Evolutionary conservation across 2,888 invertebrate species (phyloP).

Genomic region (Hirtodrosophila duncani): DNA sequence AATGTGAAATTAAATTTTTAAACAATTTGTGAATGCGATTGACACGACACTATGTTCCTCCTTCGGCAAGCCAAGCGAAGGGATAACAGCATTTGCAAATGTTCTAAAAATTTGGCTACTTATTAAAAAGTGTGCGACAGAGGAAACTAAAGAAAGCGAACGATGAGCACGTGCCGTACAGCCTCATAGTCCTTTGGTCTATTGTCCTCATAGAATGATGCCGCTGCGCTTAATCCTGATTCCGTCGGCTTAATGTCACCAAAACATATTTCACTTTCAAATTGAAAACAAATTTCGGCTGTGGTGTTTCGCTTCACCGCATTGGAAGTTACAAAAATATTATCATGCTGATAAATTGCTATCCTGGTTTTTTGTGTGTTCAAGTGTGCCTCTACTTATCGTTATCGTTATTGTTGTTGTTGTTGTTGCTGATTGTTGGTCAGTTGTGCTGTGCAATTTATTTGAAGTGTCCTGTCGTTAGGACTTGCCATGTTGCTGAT

Average conservation of each 20-base stretch:
- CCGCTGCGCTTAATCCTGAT: conserved; percentile 76
- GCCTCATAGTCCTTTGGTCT: conserved; percentile 9
- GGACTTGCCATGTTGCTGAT: conserved; percentile 53
- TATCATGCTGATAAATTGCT: conserved; percentile 47
- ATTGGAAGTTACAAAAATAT: conserved; percentile 53
- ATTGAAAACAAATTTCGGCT: conserved; percentile 72
- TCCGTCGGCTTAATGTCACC: conserved; percentile 78
- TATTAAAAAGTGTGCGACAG: conserved; percentile 69
- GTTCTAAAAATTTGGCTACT: conserved; percentile 66
- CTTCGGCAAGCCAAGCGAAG: background rate
- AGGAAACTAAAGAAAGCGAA: conserved; percentile 18
- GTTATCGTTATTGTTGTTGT: conserved; percentile 13
- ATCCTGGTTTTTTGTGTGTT: conserved; percentile 54
- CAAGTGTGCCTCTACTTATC: conserved; percentile 37
- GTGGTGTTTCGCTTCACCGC: conserved; percentile 6
- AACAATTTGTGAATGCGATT: conserved; percentile 25
- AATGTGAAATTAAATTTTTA: conserved; percentile 46
- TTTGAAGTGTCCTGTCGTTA: conserved; percentile 49
- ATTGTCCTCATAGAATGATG: conserved; percentile 46
- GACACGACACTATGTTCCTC: conserved; percentile 1
- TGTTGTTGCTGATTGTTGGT: conserved; percentile 34
- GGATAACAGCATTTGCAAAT: conserved; percentile 67
- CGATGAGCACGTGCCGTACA: conserved; percentile 71
- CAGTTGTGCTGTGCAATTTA: conserved; percentile 50
- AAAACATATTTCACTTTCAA: conserved; percentile 77